phyloP scores from a whole-genome alignment of 64 coral and sea anemone species.

The Montipora sp. region DNA sequence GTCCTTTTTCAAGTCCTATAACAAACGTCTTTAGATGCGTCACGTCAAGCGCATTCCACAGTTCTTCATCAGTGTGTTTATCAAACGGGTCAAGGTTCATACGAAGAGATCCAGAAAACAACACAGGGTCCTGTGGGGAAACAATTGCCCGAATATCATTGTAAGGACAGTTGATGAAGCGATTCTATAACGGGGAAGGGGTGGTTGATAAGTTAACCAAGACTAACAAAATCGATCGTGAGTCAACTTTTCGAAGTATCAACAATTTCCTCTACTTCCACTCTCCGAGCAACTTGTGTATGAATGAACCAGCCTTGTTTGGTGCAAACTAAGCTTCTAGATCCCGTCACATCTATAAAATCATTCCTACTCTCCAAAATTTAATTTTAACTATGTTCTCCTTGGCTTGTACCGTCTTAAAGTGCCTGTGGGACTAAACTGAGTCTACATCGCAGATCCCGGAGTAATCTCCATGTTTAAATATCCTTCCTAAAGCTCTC shows the following conservation, averaged over 20 bases:
- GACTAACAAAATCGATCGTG: background rate
- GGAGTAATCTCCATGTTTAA: slow-evolving; percentile 69
- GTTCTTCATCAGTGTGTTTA: slow-evolving; percentile 67
- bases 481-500: slow-evolving; percentile 46
- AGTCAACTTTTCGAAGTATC: background rate
- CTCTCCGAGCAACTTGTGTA: background rate
- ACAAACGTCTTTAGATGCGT: slow-evolving; percentile 81
- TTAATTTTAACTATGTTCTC: background rate
- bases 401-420: background rate
- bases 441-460: slow-evolving; percentile 16
- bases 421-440: slow-evolving; percentile 77
- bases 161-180: too few relatives aligned
- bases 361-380: background rate
- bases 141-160: background rate
- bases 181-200: background rate
- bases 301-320: background rate
- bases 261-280: background rate
- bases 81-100: slow-evolving; percentile 92
- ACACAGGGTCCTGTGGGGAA: slow-evolving; percentile 73
- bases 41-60: slow-evolving; percentile 86
- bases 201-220: background rate
- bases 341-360: too few relatives aligned
- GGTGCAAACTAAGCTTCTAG: background rate
- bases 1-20: slow-evolving; percentile 60
- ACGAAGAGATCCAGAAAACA: slow-evolving; percentile 87